These are phyloP conservation scores for Aphelocoma californica DNA, from an alignment of 2,797 vertebrate genomes.

Conservation along the genomic window DNA sequence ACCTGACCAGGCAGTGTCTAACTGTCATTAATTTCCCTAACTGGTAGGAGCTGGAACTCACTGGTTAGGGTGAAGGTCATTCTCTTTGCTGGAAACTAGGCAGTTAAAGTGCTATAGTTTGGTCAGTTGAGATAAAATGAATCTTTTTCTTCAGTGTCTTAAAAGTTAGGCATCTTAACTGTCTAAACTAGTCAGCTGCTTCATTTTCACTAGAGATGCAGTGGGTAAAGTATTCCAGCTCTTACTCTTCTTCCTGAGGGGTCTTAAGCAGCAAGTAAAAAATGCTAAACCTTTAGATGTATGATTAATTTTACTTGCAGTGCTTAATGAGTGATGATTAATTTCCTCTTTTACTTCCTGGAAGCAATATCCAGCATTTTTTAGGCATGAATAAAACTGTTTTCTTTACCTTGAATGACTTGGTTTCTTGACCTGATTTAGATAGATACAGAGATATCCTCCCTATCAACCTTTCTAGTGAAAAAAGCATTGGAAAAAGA, in stretches of 20 bases:
- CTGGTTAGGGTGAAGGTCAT: slow-evolving; percentile 53
- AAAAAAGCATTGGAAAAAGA: background rate
- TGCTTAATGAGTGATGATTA: background rate
- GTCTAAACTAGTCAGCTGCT: background rate
- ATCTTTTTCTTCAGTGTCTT: background rate
- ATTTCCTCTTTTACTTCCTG: background rate
- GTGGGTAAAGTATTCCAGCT: background rate
- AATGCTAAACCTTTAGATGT: background rate
- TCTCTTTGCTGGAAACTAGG: background rate
- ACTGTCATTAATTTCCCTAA: background rate
- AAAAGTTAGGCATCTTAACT: background rate
- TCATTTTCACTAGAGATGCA: background rate
- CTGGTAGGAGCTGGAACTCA: slow-evolving; percentile 33
- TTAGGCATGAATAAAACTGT: background rate
- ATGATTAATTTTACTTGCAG: background rate
- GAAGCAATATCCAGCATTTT: background rate
- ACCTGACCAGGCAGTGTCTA: slow-evolving; percentile 1
- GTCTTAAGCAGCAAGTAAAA: background rate
- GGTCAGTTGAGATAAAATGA: background rate
- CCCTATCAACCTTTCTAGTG: background rate
- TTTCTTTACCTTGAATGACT: background rate
- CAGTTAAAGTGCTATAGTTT: background rate
- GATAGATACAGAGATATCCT: background rate
- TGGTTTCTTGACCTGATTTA: background rate
- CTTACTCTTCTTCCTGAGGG: background rate